phyloP scores from a whole-genome alignment of 53 echinoderm and acorn worm genomes.

The Mesocentrotus franciscanus region DNA sequence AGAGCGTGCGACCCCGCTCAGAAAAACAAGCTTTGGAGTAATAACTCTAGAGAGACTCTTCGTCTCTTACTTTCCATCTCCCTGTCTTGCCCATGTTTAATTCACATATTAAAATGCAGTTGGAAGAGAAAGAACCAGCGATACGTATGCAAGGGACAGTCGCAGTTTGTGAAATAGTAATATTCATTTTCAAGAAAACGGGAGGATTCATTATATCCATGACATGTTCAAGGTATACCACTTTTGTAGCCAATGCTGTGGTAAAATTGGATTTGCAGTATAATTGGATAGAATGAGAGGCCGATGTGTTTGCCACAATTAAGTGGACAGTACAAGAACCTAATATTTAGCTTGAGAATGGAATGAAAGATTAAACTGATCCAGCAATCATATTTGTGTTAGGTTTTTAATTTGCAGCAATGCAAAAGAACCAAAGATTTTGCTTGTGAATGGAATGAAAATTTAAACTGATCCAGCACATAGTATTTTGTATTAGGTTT shows the following conservation, averaged over 20 bases:
- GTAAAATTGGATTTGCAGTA: not conserved
- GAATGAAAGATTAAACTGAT: not conserved
- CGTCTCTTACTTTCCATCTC: not conserved
- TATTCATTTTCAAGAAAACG: not conserved
- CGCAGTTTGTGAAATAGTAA: not conserved
- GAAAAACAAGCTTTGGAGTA: not conserved
- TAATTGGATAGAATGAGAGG: not conserved
- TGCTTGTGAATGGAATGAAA: not conserved
- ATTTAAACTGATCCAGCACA: not conserved
- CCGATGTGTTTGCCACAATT: not conserved
- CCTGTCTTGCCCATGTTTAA: not conserved
- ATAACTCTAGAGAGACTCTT: not conserved
- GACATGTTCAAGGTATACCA: not conserved
- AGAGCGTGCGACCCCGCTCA: not conserved
- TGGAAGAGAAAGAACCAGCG: not conserved
- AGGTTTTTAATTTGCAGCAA: too few relatives aligned
- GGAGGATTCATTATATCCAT: not conserved
- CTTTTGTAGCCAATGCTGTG: not conserved
- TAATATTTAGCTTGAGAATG: not conserved
- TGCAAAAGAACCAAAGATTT: not conserved
- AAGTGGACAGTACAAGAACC: not conserved
- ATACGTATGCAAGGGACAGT: not conserved
- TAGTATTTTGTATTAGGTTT: too few relatives aligned
- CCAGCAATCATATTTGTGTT: not conserved
- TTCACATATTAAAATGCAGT: not conserved